phyloP scores from a whole-genome alignment of 2,113 vertebrate genomes.

The Ptilorrhoa leucosticta region DNA sequence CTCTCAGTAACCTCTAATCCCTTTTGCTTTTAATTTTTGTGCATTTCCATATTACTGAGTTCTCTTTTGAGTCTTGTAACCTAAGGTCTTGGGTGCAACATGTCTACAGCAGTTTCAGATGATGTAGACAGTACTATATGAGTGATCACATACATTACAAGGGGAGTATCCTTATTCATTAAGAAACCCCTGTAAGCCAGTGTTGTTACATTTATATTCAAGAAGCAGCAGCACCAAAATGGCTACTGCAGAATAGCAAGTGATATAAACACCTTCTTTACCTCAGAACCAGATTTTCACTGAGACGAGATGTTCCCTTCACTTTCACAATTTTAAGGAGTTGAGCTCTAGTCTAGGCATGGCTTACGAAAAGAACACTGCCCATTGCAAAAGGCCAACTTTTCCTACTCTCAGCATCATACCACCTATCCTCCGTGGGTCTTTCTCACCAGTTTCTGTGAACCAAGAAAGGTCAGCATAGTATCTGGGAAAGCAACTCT shows the following conservation, averaged over 20 bases:
- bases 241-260: background rate
- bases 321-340: background rate
- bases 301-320: background rate
- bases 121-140: background rate
- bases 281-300: background rate
- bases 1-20: background rate
- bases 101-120: background rate
- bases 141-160: background rate
- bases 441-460: background rate
- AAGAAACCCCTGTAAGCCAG: background rate
- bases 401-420: background rate
- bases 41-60: background rate
- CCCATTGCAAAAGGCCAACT: background rate
- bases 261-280: background rate
- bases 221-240: background rate
- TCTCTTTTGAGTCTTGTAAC: background rate
- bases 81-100: background rate
- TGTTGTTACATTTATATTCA: background rate
- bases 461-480: background rate
- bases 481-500: background rate
- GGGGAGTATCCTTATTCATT: background rate
- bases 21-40: background rate
- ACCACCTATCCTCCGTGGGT: fast-evolving
- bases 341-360: background rate
- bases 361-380: background rate